These are phyloP conservation scores for Pontoporia blainvillei DNA, from an alignment of 2,113 vertebrate species.

Conservation along the genomic window DNA sequence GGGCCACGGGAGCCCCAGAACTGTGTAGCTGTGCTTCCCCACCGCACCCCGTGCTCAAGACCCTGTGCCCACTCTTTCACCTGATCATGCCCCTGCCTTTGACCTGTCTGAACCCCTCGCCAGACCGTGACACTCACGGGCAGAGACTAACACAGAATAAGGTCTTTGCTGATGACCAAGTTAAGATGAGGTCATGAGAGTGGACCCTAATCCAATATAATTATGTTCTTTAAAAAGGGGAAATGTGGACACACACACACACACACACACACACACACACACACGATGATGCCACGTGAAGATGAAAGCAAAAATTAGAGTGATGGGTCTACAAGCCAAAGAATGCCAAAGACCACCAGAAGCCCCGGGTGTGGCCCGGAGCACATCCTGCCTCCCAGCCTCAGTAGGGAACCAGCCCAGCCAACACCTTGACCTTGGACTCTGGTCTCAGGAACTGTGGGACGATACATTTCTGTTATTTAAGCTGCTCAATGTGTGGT, in stretches of 20 bases:
- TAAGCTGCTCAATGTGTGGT: fast-evolving
- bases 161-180: neutral
- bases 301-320: neutral
- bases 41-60: no score
- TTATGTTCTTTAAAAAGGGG: neutral
- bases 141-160: neutral
- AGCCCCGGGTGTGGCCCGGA: fast-evolving
- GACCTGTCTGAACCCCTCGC: neutral
- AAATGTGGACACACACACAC: neutral
- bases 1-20: neutral
- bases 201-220: neutral
- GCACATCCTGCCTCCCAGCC: fast-evolving
- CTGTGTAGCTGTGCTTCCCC: no score
- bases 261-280: neutral
- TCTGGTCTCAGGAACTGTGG: fast-evolving
- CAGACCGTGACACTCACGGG: fast-evolving
- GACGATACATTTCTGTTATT: fast-evolving
- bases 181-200: neutral
- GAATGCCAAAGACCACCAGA: fast-evolving
- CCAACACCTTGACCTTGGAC: neutral
- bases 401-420: neutral
- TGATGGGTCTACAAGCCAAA: fast-evolving
- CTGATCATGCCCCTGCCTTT: neutral
- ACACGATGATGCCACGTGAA: fast-evolving
- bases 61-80: neutral